Percentiles rank a stretch among this genome's conserved stretches.
Evolutionary conservation across 2,888 invertebrate genomes (phyloP).

Genomic region (Octodonta nipae): DNA sequence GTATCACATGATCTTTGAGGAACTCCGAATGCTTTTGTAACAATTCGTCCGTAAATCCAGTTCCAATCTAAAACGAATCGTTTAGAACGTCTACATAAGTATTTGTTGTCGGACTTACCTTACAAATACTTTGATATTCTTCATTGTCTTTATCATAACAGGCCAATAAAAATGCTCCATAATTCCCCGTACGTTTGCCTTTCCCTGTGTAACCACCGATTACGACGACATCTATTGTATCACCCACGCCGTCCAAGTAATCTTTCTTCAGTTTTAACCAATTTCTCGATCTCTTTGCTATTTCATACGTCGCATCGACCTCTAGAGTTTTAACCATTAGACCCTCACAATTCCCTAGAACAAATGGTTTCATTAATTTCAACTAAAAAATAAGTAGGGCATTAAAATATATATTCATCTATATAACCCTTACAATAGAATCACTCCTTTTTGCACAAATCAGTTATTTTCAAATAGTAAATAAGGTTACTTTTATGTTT

Average conservation of each 20-base stretch:
- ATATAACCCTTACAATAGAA: no score
- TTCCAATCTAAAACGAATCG: slow-evolving; percentile 58
- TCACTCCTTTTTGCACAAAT: no score
- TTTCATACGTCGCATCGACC: slow-evolving; percentile 87
- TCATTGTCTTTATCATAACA: slow-evolving; percentile 84
- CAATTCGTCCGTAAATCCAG: slow-evolving; percentile 88
- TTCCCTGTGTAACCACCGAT: slow-evolving; percentile 88
- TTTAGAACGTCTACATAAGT: no score
- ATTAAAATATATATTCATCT: no score
- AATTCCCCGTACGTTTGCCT: slow-evolving; percentile 83
- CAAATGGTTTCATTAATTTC: background rate
- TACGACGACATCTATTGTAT: slow-evolving; percentile 89
- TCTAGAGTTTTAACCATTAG: slow-evolving; percentile 94
- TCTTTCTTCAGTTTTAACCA: slow-evolving; percentile 97
- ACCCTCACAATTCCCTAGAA: slow-evolving; percentile 85
- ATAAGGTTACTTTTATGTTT: no score
- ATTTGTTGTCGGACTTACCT: no score
- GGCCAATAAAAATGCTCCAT: slow-evolving; percentile 89
- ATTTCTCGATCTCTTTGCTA: slow-evolving; percentile 84
- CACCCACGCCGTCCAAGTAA: slow-evolving; percentile 91
- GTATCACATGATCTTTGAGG: slow-evolving; percentile 62
- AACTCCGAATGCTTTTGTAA: slow-evolving; percentile 62
- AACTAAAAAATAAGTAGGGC: background rate
- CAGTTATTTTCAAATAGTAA: no score
- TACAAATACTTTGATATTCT: slow-evolving; percentile 84